phyloP scores from a whole-genome alignment of 2,113 vertebrate genomes.

The Cardinalis cardinalis region DNA sequence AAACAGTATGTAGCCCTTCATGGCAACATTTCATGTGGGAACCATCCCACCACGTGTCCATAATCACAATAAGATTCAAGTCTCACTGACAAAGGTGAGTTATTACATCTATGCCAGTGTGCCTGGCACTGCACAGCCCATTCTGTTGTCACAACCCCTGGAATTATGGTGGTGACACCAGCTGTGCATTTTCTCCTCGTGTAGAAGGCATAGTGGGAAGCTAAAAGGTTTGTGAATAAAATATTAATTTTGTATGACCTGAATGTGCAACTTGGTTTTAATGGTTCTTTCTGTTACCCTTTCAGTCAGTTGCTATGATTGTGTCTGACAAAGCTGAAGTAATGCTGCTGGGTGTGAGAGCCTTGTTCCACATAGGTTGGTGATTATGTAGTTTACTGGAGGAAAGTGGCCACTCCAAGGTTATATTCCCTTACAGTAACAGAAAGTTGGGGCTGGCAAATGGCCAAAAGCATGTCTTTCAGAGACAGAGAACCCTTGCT shows the following conservation, averaged over 20 bases:
- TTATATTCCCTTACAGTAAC: background rate
- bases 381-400: background rate
- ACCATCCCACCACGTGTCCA: background rate
- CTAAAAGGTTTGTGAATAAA: background rate
- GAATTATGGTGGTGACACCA: background rate
- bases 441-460: background rate
- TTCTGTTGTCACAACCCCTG: background rate
- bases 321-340: background rate
- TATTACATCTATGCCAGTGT: background rate
- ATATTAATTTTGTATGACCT: background rate
- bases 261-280: background rate
- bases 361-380: background rate
- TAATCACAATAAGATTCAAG: background rate
- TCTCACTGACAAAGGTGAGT: background rate
- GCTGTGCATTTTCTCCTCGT: background rate
- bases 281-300: background rate
- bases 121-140: background rate
- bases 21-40: background rate
- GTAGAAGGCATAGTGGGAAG: background rate
- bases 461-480: background rate
- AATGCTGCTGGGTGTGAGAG: background rate
- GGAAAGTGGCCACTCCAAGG: background rate
- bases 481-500: background rate
- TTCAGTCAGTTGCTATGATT: rapidly evolving
- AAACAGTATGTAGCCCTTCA: background rate